Evolutionary conservation across 2,113 vertebrate species (phyloP), one percentile per base, ranked within the genome.

Genomic region (Poeciliopsis retropinna): DNA sequence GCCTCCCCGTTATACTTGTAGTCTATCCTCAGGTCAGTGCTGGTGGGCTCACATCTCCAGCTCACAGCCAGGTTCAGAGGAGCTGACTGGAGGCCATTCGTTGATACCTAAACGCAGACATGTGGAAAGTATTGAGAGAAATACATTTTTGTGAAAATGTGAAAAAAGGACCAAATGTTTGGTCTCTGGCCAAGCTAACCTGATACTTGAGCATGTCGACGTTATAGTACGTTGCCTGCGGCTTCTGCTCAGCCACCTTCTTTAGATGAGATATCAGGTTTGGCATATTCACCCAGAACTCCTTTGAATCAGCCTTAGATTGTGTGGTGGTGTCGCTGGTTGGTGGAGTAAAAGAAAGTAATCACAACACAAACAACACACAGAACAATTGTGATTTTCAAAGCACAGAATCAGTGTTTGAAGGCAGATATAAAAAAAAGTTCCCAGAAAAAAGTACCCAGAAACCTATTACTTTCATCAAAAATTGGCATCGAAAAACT

Each of bases 281-380:
- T 94, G 97, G 97, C 98, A 99, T 99, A 89, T 99, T 99, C 87
- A 99, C 97, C 98, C 97, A 99, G 94, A 99, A 99, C 93, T 99
- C 96, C 94, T 97, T 98, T 29, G 94, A 85, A 80, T 87, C 95
- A 82, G 94, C 84, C 74, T 96, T 96, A 60, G 93, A 91, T 92
- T 97, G 96, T 1, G 95, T 95, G 82, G 81, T 95, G 89, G 82
- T 95, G 92, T 98, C 97, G 10, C 98, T 99, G 27, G 0, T 30
- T 67, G 82, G 28, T 80, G 74, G 41, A 57, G 17, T 57, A n/a
- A 57, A 57, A 1, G 17, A 67, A 71, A 19, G 14, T 25, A 0
- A 51, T 81, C 22, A 80, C 34, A 81, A 67, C 3, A 61, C 1
- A 64, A 5, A 70, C 1, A 17, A 37, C 32, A n/a, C 32, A 32